phyloP scores from a whole-genome alignment of 2,797 vertebrate genomes.

The Malurus splendens region DNA sequence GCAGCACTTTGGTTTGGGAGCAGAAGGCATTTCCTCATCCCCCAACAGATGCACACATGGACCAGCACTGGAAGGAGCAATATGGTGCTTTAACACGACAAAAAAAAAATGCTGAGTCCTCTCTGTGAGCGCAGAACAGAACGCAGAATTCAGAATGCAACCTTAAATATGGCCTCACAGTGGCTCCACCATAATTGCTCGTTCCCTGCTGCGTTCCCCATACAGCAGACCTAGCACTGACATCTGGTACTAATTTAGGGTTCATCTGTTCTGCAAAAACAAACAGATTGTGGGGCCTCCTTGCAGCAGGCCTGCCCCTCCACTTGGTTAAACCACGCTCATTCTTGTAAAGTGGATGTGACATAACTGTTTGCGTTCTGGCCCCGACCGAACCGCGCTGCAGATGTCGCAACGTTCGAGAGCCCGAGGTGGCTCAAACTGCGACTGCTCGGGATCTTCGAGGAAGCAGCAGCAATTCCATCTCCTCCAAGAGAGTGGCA shows the following conservation, averaged over 20 bases:
- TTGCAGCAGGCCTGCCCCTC: slow-evolving; percentile 50
- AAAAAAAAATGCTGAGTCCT: slow-evolving; percentile 3
- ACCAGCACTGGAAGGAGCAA: background rate
- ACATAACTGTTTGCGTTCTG: slow-evolving; percentile 55
- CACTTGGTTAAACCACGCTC: slow-evolving; percentile 50
- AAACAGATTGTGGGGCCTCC: slow-evolving; percentile 55
- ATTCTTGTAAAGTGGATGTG: slow-evolving; percentile 54
- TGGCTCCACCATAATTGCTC: slow-evolving; percentile 57
- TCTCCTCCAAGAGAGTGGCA: background rate
- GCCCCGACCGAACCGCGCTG: background rate
- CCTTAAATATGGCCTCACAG: slow-evolving; percentile 57
- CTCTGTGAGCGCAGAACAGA: slow-evolving; percentile 20
- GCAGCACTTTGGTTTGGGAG: background rate
- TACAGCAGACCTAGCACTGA: slow-evolving; percentile 45
- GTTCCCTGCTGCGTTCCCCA: slow-evolving; percentile 49
- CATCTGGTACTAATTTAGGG: slow-evolving; percentile 63
- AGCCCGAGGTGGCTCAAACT: slow-evolving; percentile 11
- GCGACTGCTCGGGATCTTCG: background rate
- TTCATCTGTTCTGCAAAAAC: slow-evolving; percentile 60
- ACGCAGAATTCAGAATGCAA: background rate
- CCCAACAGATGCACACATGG: background rate
- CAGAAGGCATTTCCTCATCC: background rate
- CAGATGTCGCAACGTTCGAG: slow-evolving; percentile 37
- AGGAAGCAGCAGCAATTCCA: background rate
- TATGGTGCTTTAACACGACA: background rate